A percentile compares a stretch with the other conserved stretches of the same genome.
These are phyloP conservation scores for Poecilia latipinna DNA, from an alignment of 2,113 vertebrate genomes.

Conservation along the genomic window DNA sequence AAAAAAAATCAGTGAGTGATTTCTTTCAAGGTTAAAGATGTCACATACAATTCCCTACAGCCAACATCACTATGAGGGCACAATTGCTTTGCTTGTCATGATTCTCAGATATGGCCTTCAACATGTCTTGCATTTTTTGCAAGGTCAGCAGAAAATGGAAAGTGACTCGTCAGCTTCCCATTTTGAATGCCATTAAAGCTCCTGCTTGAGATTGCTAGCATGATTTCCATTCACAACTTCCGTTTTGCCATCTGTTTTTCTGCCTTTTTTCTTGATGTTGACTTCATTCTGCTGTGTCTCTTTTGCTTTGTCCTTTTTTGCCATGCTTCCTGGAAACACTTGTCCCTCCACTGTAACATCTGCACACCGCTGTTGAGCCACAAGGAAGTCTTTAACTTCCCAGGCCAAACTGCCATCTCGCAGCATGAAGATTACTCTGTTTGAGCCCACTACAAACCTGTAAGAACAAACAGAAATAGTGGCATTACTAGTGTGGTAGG, in stretches of 20 bases:
- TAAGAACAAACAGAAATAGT: background rate
- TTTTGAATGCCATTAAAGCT: slow-evolving; percentile 80
- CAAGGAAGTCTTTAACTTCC: slow-evolving; percentile 97
- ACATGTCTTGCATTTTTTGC: no score
- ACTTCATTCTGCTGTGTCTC: slow-evolving; percentile 79
- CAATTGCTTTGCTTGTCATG: background rate
- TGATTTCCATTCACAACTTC: slow-evolving; percentile 77
- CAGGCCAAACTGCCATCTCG: slow-evolving; percentile 92
- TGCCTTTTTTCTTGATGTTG: slow-evolving; percentile 81
- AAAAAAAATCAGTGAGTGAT: no score
- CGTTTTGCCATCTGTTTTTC: slow-evolving; percentile 72
- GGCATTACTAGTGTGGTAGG: no score
- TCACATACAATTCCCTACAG: no score
- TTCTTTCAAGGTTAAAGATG: no score
- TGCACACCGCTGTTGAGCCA: slow-evolving; percentile 88
- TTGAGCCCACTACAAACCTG: slow-evolving; percentile 97
- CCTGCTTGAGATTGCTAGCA: slow-evolving; percentile 78
- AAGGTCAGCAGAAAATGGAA: background rate
- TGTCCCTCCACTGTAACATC: slow-evolving; percentile 98
- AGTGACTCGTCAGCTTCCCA: background rate
- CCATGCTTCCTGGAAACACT: slow-evolving; percentile 91
- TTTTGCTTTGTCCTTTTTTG: slow-evolving; percentile 61
- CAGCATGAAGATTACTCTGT: slow-evolving; percentile 97
- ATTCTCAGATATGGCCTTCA: background rate
- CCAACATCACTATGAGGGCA: background rate